Conservation (phyloP, 2,888 invertebrate genomes). For the Drosophila merina region DNA sequence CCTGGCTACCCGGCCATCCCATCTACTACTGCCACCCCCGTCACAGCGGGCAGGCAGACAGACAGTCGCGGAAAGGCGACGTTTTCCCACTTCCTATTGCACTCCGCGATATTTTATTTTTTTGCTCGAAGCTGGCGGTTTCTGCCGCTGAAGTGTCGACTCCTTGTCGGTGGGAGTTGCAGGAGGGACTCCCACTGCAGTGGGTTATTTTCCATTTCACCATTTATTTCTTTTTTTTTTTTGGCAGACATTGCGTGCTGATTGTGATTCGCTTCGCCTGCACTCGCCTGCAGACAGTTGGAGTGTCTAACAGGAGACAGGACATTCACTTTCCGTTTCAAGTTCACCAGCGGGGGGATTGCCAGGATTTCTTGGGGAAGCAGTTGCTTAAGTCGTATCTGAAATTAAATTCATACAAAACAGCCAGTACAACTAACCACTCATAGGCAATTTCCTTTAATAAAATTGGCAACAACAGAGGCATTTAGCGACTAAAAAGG, state of each 20-base stretch:
- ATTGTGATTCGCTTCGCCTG: slow-evolving; percentile 58
- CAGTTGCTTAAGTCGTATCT: slow-evolving; percentile 6
- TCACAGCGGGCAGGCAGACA: slow-evolving; percentile 43
- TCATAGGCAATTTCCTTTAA: slow-evolving; percentile 12
- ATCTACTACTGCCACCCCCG: background rate
- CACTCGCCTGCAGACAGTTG: slow-evolving; percentile 65
- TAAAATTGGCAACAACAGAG: slow-evolving; percentile 31
- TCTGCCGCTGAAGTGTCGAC: slow-evolving; percentile 20
- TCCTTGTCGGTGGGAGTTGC: slow-evolving; percentile 5
- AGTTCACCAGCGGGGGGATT: slow-evolving; percentile 63
- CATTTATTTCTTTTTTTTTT: slow-evolving; percentile 16
- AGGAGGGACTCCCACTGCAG: slow-evolving; percentile 50
- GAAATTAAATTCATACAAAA: background rate
- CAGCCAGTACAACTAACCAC: slow-evolving; percentile 6
- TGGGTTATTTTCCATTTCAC: slow-evolving; percentile 30
- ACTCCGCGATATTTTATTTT: slow-evolving; percentile 43
- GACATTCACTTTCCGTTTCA: slow-evolving; percentile 79
- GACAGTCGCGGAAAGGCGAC: slow-evolving; percentile 57
- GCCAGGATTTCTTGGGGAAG: slow-evolving; percentile 13
- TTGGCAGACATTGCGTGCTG: slow-evolving; percentile 72
- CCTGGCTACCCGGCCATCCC: background rate
- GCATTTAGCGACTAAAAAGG: slow-evolving; percentile 31
- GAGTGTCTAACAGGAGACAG: slow-evolving; percentile 72
- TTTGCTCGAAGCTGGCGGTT: slow-evolving; percentile 9
- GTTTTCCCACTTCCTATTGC: slow-evolving; percentile 51